phyloP scores from a whole-genome alignment of 2,888 invertebrate genomes.

The Oxyteleia sp. region DNA sequence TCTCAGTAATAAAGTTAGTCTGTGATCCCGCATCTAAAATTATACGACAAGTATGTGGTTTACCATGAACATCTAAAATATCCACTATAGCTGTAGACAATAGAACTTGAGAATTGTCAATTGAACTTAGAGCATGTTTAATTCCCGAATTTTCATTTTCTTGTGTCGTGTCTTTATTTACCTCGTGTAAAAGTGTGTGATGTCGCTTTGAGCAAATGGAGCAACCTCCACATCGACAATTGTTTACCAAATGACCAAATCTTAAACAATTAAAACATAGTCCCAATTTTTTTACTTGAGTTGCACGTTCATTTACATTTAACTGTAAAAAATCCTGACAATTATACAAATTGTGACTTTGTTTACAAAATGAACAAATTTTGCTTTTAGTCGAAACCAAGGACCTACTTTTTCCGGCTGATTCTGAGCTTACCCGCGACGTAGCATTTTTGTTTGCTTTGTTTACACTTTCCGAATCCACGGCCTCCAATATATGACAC shows the following conservation, averaged over 20 bases:
- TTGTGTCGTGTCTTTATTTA: neutral
- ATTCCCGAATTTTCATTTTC: constrained; percentile 5
- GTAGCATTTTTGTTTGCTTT: neutral
- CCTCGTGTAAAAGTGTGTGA: neutral
- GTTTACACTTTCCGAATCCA: neutral
- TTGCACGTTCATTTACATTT: neutral
- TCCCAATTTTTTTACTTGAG: constrained; percentile 7
- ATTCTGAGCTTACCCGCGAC: neutral
- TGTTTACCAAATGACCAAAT: constrained; percentile 7
- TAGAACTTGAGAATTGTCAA: constrained; percentile 8
- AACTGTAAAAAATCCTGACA: neutral
- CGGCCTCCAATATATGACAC: neutral
- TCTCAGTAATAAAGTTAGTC: constrained; percentile 27
- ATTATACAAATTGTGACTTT: constrained; percentile 10
- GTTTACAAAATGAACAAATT: neutral
- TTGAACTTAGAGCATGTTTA: neutral
- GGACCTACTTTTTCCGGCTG: neutral
- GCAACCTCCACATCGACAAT: neutral
- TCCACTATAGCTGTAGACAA: constrained; percentile 44
- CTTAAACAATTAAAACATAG: constrained; percentile 10
- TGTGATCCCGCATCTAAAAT: constrained; percentile 42
- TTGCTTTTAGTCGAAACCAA: neutral
- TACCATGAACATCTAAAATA: constrained; percentile 23
- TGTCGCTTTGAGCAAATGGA: constrained; percentile 3
- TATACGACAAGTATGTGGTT: constrained; percentile 16